phyloP scores from a whole-genome alignment of 1,140 invertebrate species.

The Araneus ventricosus region DNA sequence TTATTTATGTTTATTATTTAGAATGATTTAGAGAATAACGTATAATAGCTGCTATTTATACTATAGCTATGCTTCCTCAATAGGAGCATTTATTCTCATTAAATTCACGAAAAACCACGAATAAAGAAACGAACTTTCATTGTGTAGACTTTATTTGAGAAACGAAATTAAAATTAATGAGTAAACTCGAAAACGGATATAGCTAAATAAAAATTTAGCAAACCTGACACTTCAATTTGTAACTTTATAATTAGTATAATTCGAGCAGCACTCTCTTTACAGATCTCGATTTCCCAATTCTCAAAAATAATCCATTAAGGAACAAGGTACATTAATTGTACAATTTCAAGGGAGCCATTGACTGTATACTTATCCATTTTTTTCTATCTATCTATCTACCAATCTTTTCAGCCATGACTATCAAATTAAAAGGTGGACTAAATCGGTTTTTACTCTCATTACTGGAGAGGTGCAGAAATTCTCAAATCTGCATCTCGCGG shows the following conservation, averaged over 20 bases:
- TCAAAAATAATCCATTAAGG: slow-evolving; percentile 34
- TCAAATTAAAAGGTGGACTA: slow-evolving; percentile 33
- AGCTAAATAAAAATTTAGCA: neutral
- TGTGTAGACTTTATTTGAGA: too few relatives aligned
- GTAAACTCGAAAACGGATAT: neutral
- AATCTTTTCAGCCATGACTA: slow-evolving; percentile 10
- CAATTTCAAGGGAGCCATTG: slow-evolving; percentile 33
- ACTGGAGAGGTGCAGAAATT: slow-evolving; percentile 7
- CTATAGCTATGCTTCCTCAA: too few relatives aligned
- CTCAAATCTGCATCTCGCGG: neutral
- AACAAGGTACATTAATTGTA: slow-evolving; percentile 26
- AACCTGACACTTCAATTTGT: slow-evolving; percentile 11
- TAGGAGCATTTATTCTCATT: too few relatives aligned
- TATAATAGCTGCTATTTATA: too few relatives aligned
- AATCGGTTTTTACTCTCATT: slow-evolving; percentile 27
- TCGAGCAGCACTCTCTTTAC: neutral
- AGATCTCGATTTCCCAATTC: neutral
- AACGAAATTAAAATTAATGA: neutral
- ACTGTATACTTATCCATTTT: slow-evolving; percentile 8
- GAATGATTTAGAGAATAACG: too few relatives aligned
- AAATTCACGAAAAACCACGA: too few relatives aligned
- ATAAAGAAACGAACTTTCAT: too few relatives aligned
- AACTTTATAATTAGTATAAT: slow-evolving; percentile 32
- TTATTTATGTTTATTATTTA: too few relatives aligned
- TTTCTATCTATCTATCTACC: neutral